Evolutionary conservation across 2,797 vertebrate genomes (phyloP).

Genomic region (Poeciliopsis turneri): DNA sequence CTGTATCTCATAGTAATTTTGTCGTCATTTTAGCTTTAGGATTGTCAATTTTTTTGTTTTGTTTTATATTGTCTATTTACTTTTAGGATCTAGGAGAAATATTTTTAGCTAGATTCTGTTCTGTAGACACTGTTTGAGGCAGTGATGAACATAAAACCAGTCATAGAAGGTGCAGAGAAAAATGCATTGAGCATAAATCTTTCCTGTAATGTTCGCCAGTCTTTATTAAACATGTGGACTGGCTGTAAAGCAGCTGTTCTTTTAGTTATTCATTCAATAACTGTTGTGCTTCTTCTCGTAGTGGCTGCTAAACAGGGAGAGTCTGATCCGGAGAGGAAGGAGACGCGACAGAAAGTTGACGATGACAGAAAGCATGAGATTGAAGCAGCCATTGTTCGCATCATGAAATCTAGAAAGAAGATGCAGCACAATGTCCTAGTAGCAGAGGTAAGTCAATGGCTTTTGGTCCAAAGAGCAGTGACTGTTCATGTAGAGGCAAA

Average conservation of each 20-base stretch:
- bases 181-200: no score
- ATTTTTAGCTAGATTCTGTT: not conserved
- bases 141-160: not conserved
- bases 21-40: not conserved
- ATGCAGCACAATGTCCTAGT: constrained; percentile 99
- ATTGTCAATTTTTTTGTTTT: not conserved
- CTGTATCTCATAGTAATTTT: not conserved
- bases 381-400: constrained; percentile 98
- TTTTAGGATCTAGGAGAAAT: not conserved
- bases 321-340: constrained; percentile 98
- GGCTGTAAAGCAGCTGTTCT: not conserved
- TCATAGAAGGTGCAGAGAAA: no score
- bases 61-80: not conserved
- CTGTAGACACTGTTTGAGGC: not conserved
- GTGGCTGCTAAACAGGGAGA: constrained; percentile 99
- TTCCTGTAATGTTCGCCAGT: not conserved
- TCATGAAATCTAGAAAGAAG: constrained; percentile 99
- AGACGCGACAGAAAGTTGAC: constrained; percentile 99
- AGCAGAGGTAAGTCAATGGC: constrained; percentile 89
- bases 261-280: not conserved
- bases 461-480: not conserved
- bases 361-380: constrained; percentile 99
- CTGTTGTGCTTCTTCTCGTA: constrained; percentile 50
- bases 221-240: not conserved
- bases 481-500: not conserved